phyloP scores from a whole-genome alignment of 2,888 invertebrate species.

The Tetropium fuscum region DNA sequence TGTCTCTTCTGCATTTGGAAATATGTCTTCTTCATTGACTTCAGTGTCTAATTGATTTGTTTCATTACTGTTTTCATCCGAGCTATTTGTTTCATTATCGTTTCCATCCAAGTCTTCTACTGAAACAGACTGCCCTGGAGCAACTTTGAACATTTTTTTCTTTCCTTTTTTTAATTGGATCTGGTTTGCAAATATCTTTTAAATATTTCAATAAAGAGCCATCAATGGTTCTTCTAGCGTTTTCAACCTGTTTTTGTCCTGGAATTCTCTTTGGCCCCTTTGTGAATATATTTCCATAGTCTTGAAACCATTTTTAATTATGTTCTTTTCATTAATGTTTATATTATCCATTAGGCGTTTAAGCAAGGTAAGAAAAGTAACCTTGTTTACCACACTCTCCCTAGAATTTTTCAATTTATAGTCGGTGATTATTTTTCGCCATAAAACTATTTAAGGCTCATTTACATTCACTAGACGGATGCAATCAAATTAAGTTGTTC shows the following conservation, averaged over 20 bases:
- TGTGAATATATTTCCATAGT: not conserved
- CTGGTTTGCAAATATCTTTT: not conserved
- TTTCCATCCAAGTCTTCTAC: no score
- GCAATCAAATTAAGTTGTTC: no score
- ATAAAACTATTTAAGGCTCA: no score
- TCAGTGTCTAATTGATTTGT: not conserved
- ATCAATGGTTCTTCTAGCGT: not conserved
- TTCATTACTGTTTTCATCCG: not conserved
- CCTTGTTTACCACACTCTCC: not conserved
- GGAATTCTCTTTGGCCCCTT: not conserved
- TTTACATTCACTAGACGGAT: no score
- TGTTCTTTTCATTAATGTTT: not conserved
- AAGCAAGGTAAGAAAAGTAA: not conserved
- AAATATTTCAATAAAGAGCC: not conserved
- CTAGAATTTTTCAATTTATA: not conserved
- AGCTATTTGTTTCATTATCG: not conserved
- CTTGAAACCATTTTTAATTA: not conserved
- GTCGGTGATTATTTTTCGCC: conserved; percentile 4
- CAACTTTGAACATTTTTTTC: not conserved
- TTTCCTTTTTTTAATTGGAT: not conserved
- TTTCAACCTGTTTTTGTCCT: not conserved
- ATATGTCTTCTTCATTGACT: no score
- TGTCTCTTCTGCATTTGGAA: no score
- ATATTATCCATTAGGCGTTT: not conserved
- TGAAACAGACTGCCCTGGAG: not conserved